These are phyloP conservation scores for Eulemur rubriventer DNA, from an alignment of 2,797 vertebrate species.

Conservation along the genomic window DNA sequence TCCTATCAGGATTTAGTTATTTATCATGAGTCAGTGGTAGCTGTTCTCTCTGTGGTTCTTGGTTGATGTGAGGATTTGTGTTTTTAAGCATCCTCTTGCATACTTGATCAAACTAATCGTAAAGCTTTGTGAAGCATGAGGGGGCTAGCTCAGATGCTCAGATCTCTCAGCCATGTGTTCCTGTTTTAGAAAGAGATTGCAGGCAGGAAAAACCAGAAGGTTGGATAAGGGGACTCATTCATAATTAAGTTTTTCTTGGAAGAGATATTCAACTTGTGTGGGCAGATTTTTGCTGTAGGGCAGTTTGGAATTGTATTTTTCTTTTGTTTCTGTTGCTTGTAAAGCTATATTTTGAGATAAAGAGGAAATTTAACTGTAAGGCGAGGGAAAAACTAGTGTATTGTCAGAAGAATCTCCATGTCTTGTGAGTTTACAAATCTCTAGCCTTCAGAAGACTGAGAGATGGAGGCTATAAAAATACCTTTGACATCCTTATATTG, in stretches of 20 bases:
- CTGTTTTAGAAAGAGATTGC: constrained; percentile 56
- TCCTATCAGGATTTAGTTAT: constrained; percentile 86
- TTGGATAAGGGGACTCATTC: constrained; percentile 58
- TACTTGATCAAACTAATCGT: constrained; percentile 83
- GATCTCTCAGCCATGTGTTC: constrained; percentile 75
- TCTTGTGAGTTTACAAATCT: constrained; percentile 46
- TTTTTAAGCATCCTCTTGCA: constrained; percentile 82
- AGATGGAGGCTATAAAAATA: constrained; percentile 46
- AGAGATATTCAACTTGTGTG: neutral
- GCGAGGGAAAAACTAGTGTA: constrained; percentile 25
- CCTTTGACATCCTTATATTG: constrained; percentile 39
- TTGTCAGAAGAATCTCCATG: constrained; percentile 56
- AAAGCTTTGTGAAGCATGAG: constrained; percentile 70
- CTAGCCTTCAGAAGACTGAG: constrained; percentile 49
- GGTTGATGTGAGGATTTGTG: constrained; percentile 81
- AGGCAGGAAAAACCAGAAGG: constrained; percentile 58
- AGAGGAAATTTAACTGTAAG: constrained; percentile 61
- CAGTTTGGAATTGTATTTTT: constrained; percentile 67
- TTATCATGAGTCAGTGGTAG: constrained; percentile 84
- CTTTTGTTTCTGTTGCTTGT: constrained; percentile 61
- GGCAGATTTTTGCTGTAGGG: constrained; percentile 76
- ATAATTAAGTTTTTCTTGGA: constrained; percentile 59
- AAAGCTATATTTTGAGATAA: constrained; percentile 47
- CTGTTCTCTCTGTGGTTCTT: constrained; percentile 81
- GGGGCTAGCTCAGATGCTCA: constrained; percentile 76